Conservation (phyloP, 2,888 invertebrate species). For the Prionchulus punctatus region DNA sequence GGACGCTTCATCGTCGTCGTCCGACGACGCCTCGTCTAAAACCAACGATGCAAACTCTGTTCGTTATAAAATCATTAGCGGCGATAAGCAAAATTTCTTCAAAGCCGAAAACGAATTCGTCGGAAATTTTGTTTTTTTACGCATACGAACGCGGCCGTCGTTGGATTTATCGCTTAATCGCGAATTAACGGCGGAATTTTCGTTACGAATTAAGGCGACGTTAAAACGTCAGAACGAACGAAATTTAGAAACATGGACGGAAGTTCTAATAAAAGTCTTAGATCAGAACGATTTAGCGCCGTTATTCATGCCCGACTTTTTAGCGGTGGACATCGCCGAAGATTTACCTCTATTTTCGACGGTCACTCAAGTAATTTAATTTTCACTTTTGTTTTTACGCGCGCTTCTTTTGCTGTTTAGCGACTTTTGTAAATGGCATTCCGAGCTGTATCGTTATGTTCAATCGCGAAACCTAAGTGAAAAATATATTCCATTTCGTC, state of each 20-base stretch:
- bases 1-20: not conserved
- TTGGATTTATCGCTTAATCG: conserved; percentile 75
- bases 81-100: conserved; percentile 75
- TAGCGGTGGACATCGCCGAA: conserved; percentile 68
- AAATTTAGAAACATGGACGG: conserved; percentile 25
- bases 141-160: conserved; percentile 70
- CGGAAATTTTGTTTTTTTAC: conserved; percentile 84
- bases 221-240: conserved; percentile 51
- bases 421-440: too few species aligned
- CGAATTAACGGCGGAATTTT: conserved; percentile 62
- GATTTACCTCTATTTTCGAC: conserved; percentile 65
- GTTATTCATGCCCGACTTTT: conserved; percentile 72
- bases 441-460: too few species aligned
- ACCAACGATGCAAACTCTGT: conserved; percentile 35
- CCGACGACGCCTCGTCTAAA: conserved; percentile 10
- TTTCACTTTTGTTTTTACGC: too few species aligned
- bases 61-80: conserved; percentile 67
- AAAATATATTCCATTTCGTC: too few species aligned
- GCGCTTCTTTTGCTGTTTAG: too few species aligned
- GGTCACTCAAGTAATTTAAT: conserved; percentile 36
- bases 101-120: conserved; percentile 45
- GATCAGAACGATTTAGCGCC: conserved; percentile 62
- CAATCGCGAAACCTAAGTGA: too few species aligned
- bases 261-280: conserved; percentile 24
- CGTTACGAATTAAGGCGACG: conserved; percentile 38